Percentiles rank a stretch among this genome's conserved stretches.
phyloP scores from a whole-genome alignment of 2,113 vertebrate species.

The Bubo bubo region DNA sequence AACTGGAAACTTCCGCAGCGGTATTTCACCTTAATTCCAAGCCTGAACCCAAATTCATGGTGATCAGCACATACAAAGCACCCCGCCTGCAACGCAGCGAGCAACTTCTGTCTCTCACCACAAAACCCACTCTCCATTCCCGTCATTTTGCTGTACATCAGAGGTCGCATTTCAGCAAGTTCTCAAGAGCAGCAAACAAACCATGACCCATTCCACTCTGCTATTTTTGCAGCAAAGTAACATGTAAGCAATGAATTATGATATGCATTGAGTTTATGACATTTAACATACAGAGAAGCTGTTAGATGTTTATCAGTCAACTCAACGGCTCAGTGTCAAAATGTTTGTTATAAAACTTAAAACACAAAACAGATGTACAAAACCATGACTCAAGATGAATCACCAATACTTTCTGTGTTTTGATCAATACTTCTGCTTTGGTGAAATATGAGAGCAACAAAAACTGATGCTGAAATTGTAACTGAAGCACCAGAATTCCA shows the following conservation, averaged over 20 bases:
- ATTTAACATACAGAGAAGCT: not conserved
- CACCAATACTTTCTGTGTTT: not conserved
- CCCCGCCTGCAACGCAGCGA: not conserved
- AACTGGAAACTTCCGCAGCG: not conserved
- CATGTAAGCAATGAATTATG: not conserved
- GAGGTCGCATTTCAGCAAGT: not conserved
- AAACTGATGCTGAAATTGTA: not conserved
- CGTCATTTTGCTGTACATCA: rapidly evolving
- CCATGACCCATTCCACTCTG: not conserved
- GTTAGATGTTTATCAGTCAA: not conserved
- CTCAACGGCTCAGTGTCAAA: not conserved
- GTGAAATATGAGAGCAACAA: conserved; percentile 33
- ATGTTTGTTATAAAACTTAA: not conserved
- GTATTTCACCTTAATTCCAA: not conserved
- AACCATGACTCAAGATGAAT: not conserved
- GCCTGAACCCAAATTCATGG: not conserved
- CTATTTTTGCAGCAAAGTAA: not conserved
- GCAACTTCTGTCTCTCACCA: not conserved
- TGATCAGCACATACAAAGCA: not conserved
- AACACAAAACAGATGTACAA: not conserved
- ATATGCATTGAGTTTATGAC: not conserved
- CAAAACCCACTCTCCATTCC: not conserved
- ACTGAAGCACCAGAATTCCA: not conserved
- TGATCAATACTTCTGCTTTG: conserved; percentile 34
- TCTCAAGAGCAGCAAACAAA: not conserved